Evolutionary conservation across 2,113 vertebrate species (phyloP), one percentile per base, ranked within the genome.

Genomic region (Otocyon megalotis): DNA sequence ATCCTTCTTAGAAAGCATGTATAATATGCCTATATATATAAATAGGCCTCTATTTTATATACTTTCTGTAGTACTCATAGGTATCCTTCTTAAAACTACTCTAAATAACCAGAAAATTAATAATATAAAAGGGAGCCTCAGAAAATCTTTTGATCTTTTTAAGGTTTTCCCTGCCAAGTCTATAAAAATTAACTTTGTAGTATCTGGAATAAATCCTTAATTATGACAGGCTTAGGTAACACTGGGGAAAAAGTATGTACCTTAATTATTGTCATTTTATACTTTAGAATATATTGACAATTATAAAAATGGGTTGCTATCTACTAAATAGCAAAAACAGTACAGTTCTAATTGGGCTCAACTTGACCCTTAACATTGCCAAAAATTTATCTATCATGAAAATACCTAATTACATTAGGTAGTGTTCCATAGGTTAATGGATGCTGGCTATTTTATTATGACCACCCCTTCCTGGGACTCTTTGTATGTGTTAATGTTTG

Each of bases 271-370:
- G n/a, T 4, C 5, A 81, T 95, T 97, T 97, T 76, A 67, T 9
- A 63, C 82, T 84, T 97, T 95, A 82, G 54, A 97, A 26, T 2
- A 80, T 37, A 96, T 87, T 98, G 97, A 79, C 11, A 71, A n/a
- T 96, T 79, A 82, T 96, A 97, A 94, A 97, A 85, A 96, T 90
- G 62, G 72, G 69, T 89, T 96, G 50, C 26, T 95, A 93, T 37
- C 94, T 63, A 88, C 60, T 24, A 50, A 92, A 14, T 97, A 92
- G 80, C 95, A 98, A 95, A 88, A 80, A 94, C 58, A 82, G 93
- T 97, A 80, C 83, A 50, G n/a, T 82, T 97, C 89, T 32, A 80
- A 86, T 14, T 89, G 37, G 65, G 60, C 60, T 96, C 93, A 97
- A 60, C 22, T 97, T 89, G 69, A 93, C 72, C 72, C 53, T 96